Evolutionary conservation across 2,113 vertebrate species (phyloP).

Genomic region (Meles meles): DNA sequence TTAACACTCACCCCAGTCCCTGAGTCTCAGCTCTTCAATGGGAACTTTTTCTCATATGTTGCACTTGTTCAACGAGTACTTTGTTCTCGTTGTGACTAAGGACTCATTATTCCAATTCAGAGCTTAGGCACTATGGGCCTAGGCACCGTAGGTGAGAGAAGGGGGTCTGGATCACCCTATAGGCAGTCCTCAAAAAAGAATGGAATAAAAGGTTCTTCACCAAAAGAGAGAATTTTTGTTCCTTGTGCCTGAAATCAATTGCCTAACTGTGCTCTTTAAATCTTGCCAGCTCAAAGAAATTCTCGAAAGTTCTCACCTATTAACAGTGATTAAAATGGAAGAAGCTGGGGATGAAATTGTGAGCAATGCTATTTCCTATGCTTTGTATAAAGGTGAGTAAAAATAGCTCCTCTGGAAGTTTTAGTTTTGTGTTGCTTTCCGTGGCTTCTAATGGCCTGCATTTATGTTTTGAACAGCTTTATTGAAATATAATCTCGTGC

Average conservation of each 20-base stretch:
- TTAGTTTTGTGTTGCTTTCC: not conserved
- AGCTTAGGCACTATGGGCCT: fast-evolving
- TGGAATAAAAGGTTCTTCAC: not conserved
- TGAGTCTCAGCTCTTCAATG: not conserved
- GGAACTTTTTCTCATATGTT: not conserved
- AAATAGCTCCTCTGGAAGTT: fast-evolving
- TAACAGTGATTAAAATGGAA: conserved; percentile 87
- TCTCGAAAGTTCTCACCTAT: conserved; percentile 83
- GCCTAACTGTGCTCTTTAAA: conserved; percentile 12
- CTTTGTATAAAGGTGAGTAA: conserved; percentile 85
- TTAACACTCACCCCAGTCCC: not conserved
- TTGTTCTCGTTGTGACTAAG: not conserved
- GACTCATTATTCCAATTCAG: not conserved
- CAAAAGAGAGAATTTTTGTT: not conserved
- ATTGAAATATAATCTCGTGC: not conserved
- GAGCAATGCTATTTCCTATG: conserved; percentile 86
- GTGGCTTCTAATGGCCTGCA: not conserved
- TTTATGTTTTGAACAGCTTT: not conserved
- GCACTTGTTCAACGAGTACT: not conserved
- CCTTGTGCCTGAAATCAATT: not conserved
- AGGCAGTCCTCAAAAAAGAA: not conserved
- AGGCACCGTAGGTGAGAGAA: not conserved
- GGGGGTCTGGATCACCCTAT: too few relatives aligned
- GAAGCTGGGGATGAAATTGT: conserved; percentile 87
- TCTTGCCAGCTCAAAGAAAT: conserved; percentile 85